Percentiles rank a stretch among this genome's conserved stretches.
Conservation (phyloP, 1,140 invertebrate species). For the Frieseomelitta varia region DNA sequence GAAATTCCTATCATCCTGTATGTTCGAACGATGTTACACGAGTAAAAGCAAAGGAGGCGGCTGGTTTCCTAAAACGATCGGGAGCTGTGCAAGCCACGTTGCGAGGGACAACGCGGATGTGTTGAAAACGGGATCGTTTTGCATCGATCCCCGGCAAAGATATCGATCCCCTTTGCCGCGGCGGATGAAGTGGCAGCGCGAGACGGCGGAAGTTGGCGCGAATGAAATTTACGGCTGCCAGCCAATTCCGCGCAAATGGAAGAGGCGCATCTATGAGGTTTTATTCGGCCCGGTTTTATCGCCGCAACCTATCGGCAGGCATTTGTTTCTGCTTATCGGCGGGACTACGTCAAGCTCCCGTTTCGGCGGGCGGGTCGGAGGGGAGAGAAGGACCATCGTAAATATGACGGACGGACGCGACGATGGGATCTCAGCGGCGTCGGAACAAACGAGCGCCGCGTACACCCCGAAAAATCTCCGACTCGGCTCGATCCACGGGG, state of each 20-base stretch:
- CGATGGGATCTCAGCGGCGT: slow-evolving; percentile 64
- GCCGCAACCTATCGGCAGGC: slow-evolving; percentile 69
- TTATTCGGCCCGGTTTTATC: slow-evolving; percentile 64
- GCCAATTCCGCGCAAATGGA: slow-evolving; percentile 70
- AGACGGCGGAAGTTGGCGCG: slow-evolving; percentile 66
- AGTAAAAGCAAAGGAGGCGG: not conserved
- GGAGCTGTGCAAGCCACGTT: too few species aligned
- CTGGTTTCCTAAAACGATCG: not conserved
- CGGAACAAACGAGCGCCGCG: slow-evolving; percentile 60
- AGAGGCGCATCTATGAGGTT: slow-evolving; percentile 70
- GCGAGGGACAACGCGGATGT: slow-evolving; percentile 2
- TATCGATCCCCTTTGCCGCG: slow-evolving; percentile 43
- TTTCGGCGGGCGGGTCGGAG: not conserved
- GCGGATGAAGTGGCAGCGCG: slow-evolving; percentile 53
- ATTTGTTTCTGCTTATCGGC: slow-evolving; percentile 76
- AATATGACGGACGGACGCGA: slow-evolving; percentile 72
- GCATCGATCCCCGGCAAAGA: slow-evolving; percentile 52
- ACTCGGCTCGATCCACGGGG: slow-evolving; percentile 58
- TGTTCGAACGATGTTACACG: too few species aligned
- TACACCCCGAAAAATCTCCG: slow-evolving; percentile 49
- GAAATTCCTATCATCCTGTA: too few species aligned
- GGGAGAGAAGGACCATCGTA: slow-evolving; percentile 52
- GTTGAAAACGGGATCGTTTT: slow-evolving; percentile 20
- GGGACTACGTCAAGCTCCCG: slow-evolving; percentile 54
- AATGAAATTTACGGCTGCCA: slow-evolving; percentile 67